Percentiles rank a stretch among this genome's conserved stretches.
These are phyloP conservation scores for Drosophila nigrodunni DNA, from an alignment of 1,140 invertebrate species.

Conservation along the genomic window DNA sequence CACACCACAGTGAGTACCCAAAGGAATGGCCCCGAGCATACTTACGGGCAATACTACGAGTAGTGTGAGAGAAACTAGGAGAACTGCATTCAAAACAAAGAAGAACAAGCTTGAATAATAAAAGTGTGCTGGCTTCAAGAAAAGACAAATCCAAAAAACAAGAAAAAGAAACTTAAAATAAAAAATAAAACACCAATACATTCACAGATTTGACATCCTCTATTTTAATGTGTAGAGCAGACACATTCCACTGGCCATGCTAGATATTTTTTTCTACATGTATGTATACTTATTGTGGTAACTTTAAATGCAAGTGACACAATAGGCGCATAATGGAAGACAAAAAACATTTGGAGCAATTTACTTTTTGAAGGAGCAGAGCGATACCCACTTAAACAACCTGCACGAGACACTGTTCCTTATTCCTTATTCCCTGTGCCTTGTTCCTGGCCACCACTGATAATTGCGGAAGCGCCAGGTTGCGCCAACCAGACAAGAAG, in stretches of 20 bases:
- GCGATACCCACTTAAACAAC: conserved; percentile 65
- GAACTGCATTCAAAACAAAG: conserved; percentile 54
- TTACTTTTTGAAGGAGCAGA: conserved; percentile 62
- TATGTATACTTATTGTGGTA: conserved; percentile 55
- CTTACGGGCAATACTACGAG: background rate
- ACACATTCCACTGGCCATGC: conserved; percentile 25
- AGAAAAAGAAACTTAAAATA: conserved; percentile 44
- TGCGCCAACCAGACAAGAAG: conserved; percentile 74
- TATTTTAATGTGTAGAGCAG: conserved; percentile 49
- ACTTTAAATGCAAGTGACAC: conserved; percentile 77
- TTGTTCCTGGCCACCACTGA: conserved; percentile 48
- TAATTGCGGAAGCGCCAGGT: conserved; percentile 79
- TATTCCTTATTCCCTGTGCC: background rate
- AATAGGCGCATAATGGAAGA: conserved; percentile 75
- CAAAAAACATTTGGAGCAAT: conserved; percentile 65
- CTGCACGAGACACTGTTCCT: conserved; percentile 26
- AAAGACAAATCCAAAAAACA: conserved; percentile 20
- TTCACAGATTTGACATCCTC: conserved; percentile 53
- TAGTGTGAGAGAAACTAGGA: conserved; percentile 11
- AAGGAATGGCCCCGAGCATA: conserved; percentile 20
- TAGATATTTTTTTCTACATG: conserved; percentile 7
- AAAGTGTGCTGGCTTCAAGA: conserved; percentile 13
- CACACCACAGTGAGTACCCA: conserved; percentile 29
- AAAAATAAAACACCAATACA: conserved; percentile 46
- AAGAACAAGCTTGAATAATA: conserved; percentile 45